Evolutionary conservation across 30 jellyfish, hydroid and myxozoan species (phyloP).

Genomic region (Clytia hemisphaerica): DNA sequence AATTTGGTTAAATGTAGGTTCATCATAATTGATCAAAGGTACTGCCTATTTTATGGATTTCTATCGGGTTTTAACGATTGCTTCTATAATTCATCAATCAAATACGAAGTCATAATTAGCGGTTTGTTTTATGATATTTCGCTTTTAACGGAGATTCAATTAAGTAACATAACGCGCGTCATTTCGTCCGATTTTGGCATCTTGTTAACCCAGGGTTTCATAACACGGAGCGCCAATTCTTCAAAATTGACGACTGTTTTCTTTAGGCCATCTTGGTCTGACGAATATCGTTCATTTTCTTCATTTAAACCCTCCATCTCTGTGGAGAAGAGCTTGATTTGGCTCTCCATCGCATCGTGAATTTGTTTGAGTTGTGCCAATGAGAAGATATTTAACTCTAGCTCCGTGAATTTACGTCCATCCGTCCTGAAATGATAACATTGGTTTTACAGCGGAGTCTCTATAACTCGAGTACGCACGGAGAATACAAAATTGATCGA

Average conservation of each 20-base stretch:
- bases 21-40: too few relatives aligned
- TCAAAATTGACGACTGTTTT: conserved; percentile 3
- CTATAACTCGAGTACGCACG: too few relatives aligned
- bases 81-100: too few relatives aligned
- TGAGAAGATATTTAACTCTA: neutral
- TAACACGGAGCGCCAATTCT: conserved; percentile 16
- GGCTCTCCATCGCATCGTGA: neutral
- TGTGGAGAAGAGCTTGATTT: neutral
- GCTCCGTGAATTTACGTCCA: neutral
- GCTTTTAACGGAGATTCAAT: too few relatives aligned
- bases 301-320: conserved; percentile 1
- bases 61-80: too few relatives aligned
- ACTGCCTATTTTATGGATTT: too few relatives aligned
- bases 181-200: conserved; percentile 33
- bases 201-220: conserved; percentile 38
- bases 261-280: neutral
- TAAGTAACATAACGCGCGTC: conserved; percentile 28
- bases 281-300: conserved; percentile 7
- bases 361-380: neutral
- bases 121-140: too few relatives aligned
- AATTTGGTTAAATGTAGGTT: too few relatives aligned
- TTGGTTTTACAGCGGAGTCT: too few relatives aligned
- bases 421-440: too few relatives aligned
- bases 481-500: too few relatives aligned
- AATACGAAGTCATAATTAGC: too few relatives aligned